These are phyloP conservation scores for Acropternis orthonyx DNA, from an alignment of 2,797 vertebrate species.

Conservation along the genomic window DNA sequence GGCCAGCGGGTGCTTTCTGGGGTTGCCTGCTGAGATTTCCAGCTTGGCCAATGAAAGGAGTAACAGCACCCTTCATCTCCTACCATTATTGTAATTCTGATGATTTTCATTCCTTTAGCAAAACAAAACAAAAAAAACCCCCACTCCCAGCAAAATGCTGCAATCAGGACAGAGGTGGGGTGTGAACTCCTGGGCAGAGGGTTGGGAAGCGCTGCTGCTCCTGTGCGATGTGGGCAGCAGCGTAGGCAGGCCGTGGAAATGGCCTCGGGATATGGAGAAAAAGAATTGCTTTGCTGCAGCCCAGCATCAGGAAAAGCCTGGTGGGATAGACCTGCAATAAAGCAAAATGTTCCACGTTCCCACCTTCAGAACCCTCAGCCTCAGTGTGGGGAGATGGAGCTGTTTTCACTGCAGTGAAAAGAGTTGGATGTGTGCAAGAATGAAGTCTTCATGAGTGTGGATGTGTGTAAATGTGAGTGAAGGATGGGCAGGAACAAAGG, in stretches of 20 bases:
- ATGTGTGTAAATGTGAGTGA: neutral
- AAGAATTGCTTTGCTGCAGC: slow-evolving; percentile 5
- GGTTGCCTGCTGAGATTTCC: neutral
- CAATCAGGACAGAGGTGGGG: neutral
- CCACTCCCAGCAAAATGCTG: neutral
- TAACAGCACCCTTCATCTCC: neutral
- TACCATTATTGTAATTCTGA: neutral
- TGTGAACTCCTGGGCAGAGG: neutral
- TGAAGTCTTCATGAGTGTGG: fast-evolving
- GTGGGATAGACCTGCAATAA: neutral
- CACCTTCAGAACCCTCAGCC: neutral
- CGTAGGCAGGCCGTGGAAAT: neutral
- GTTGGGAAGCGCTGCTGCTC: neutral
- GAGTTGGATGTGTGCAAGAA: neutral
- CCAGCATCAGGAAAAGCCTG: neutral
- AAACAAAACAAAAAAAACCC: neutral
- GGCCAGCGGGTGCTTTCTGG: fast-evolving
- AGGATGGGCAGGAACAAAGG: neutral
- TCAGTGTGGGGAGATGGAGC: neutral
- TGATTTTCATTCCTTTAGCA: neutral
- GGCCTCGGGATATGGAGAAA: neutral
- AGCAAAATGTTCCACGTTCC: neutral
- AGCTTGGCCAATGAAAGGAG: neutral
- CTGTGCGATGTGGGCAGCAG: neutral
- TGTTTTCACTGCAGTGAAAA: neutral